Conservation (phyloP, 2,888 invertebrate genomes). For the Caenorhabditis sinica region DNA sequence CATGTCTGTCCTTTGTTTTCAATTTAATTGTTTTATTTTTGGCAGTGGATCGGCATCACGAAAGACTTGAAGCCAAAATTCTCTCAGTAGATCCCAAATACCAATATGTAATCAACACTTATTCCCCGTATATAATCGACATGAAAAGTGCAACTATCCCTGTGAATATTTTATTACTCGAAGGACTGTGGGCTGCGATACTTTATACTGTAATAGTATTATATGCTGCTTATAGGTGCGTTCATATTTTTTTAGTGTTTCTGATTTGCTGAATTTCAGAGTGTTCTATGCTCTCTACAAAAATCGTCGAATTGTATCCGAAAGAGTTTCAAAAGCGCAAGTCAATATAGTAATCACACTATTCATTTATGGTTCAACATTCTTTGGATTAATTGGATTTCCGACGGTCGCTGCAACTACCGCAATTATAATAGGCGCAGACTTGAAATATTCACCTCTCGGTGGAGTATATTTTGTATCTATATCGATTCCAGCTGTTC, state of each 20-base stretch:
- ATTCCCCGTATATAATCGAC: slow-evolving; percentile 27
- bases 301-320: slow-evolving; percentile 20
- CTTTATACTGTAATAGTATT: slow-evolving; percentile 14
- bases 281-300: slow-evolving; percentile 15
- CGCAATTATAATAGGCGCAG: neutral
- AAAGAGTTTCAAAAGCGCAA: slow-evolving; percentile 20
- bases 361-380: slow-evolving; percentile 26
- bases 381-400: slow-evolving; percentile 28
- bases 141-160: slow-evolving; percentile 41
- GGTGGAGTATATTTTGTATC: slow-evolving; percentile 30
- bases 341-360: slow-evolving; percentile 33
- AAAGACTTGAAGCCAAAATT: slow-evolving; percentile 17
- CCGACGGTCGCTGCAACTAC: slow-evolving; percentile 16
- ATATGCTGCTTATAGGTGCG: slow-evolving; percentile 3
- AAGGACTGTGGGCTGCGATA: slow-evolving; percentile 34
- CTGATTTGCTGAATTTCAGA: neutral
- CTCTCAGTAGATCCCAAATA: neutral
- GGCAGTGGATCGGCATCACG: slow-evolving; percentile 31
- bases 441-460: slow-evolving; percentile 6
- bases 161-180: slow-evolving; percentile 33
- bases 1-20: slow-evolving; percentile 21
- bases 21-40: slow-evolving; percentile 30
- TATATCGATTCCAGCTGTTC: slow-evolving; percentile 10
- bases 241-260: no score
- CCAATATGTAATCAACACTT: slow-evolving; percentile 24